Base-by-base conservation (phyloP, 1,140 invertebrate genomes). In the Rhopalosiphum padi region DNA sequence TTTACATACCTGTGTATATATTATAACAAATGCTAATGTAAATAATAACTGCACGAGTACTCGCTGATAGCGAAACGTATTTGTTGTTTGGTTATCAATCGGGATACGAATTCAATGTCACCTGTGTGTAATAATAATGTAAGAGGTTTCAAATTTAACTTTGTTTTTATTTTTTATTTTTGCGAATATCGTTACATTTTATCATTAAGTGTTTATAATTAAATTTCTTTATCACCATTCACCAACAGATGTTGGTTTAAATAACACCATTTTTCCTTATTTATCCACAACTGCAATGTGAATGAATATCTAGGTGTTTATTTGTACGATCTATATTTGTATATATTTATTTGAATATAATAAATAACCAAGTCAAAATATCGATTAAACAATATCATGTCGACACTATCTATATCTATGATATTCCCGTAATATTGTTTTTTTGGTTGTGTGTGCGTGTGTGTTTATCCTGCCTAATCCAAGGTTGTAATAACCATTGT, bases 401-500 rank as follows among this genome's bases (percentile, higher is more conserved):
- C 60, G 60, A n/a, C 60, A n/a, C 60, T 77, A 68, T 68, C 3
- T 68, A 68, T 68, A 68, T 3, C 11, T 68, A 77, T 77, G 60
- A 77, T 77, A 77, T 77, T 77, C 30, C n/a, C 4, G 30, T 35
- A 77, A 77, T 77, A 35, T 77, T 68, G 30, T n/a, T 77, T 77
- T 68, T n/a, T 68, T 25, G 25, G 43, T 48, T 35, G 9, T 43
- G 35, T 43, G 37, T 77, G 55, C 15, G 15, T n/a, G 22, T 53
- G n/a, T 83, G 82, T 46, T 86, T 86, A 46, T 77, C 35, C n/a
- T 46, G 35, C 2, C n/a, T 48, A 43, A 35, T n/a, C 30, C 90
- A 91, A 91, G 90, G 90, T 35, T 68, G n/a, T 25, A n/a, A 91
- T 82, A 4, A 48, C 30, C 68, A 48, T 82, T 91, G 60, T 46